Evolutionary conservation across 1,140 invertebrate genomes (phyloP), one percentile per base, ranked within the genome.

Genomic region (Lanistes nyassanus): DNA sequence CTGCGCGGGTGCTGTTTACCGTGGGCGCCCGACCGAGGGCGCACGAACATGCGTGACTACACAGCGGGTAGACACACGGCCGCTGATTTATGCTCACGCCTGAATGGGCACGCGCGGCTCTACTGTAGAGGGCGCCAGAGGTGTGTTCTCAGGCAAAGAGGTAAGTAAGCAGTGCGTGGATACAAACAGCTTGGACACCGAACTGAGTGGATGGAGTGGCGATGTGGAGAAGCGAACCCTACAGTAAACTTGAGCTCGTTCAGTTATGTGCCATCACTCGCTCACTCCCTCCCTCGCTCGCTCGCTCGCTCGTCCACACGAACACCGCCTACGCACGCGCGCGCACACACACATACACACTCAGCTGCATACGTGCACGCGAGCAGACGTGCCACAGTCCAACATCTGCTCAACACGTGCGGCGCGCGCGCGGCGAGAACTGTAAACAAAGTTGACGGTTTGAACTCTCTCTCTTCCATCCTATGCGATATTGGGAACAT

Each of bases 81-180:
- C 65, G 42, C 42, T 67, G 65, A 67, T 67, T 67, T 67, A 42
- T 37, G 19, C 23, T n/a, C 65, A 67, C 39, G 37, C 34, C 65
- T 39, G 34, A 67, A 5, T n/a, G 11, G 42, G 39, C 65, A 67
- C 65, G 36, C 31, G 37, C 31, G 34, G 3, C 36, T 36, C n/a
- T 3, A 7, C 65, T 6, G 36, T 39, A 39, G 36, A 34, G 65
- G 36, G 65, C 37, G 7, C 23, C 7, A 11, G 29, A 1, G 23
- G 56, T 23, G n/a, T 23, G 29, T 11, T 7, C 56, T 19, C 56
- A 11, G 23, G 56, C 29, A 1, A 26, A 9, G 56, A 31, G 56
- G 56, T 1, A 60, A 60, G 29, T 60, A 9, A 60, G 51, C 13
- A 23, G 51, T 13, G 23, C 51, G 23, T 23, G 13, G 13, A 13